Evolutionary conservation across 1,140 invertebrate species (phyloP), one percentile per base, ranked within the genome.

Genomic region (Riptortus pedestris): DNA sequence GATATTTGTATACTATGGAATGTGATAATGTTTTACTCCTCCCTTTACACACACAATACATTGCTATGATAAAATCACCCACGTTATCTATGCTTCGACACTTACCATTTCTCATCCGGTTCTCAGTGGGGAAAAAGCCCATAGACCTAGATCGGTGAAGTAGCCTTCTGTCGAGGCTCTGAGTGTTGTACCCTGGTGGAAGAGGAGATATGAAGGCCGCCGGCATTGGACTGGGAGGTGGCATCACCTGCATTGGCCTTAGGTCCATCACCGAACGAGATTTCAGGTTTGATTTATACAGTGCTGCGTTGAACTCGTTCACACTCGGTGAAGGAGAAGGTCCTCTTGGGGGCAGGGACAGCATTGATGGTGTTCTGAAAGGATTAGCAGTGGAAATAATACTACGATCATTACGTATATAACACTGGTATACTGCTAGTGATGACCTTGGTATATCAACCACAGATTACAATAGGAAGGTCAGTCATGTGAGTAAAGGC

Each of bases 91-190:
- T n/a, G n/a, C n/a, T n/a, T n/a, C n/a, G n/a, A n/a, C n/a, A 48
- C 11, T 55, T 55, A 55, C 51, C 51, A 27, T 55, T 55, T 12
- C 51, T 55, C 51, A 55, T 55, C 20, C 51, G 20, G 51, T 55
- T 24, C 24, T 55, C 51, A 4, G 51, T 55, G 2, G 51, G 51
- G 51, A 24, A 55, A 24, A 55, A 55, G 11, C 51, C 51, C 9
- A 55, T 22, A 2, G 51, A 55, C 14, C 26, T 55, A 1, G 20
- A 24, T 3, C 51, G 18, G 4, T 55, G 24, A 2, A 55, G 14
- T 16, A 55, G 20, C 24, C 24, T 55, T 14, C 51, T 55, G 22
- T 55, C 51, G 12, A 55, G 24, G n/a, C 51, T 55, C 14, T 55
- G 51, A 2, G 51, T 55, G 14, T 55, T 26, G 31, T 38, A 38